Evolutionary conservation across 2,113 vertebrate species (phyloP).

Genomic region (Macquaria ambigua): DNA sequence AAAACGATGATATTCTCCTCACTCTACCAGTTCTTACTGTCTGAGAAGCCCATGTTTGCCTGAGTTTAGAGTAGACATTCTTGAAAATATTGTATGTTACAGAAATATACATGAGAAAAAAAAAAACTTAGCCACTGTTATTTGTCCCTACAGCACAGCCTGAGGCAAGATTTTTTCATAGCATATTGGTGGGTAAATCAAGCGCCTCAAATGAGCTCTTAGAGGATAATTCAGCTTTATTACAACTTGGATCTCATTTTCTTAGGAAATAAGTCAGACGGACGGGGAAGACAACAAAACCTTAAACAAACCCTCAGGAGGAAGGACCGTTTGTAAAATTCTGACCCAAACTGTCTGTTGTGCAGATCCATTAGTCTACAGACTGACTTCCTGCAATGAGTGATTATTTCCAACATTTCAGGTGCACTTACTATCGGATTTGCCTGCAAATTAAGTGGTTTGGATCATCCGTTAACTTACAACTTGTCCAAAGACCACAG

Average conservation of each 20-base stretch:
- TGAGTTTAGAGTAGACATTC: not conserved
- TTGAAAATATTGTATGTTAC: not conserved
- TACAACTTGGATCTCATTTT: not conserved
- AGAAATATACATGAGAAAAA: slow-evolving; percentile 4
- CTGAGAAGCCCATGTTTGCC: slow-evolving; percentile 3
- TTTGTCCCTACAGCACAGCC: slow-evolving; percentile 27
- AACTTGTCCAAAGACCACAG: not conserved
- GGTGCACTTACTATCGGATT: not conserved
- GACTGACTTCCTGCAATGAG: not conserved
- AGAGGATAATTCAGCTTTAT: slow-evolving; percentile 4
- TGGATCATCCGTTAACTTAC: not conserved
- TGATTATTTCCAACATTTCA: not conserved
- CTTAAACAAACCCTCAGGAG: not conserved
- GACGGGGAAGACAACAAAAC: not conserved
- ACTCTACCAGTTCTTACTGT: not conserved
- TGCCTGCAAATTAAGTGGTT: not conserved
- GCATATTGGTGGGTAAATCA: slow-evolving; percentile 14
- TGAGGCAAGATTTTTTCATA: slow-evolving; percentile 13
- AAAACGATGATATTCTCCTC: slow-evolving; percentile 12
- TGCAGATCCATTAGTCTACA: not conserved
- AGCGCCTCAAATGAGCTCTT: not conserved
- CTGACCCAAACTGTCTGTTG: not conserved
- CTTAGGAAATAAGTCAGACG: not conserved
- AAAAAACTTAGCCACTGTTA: slow-evolving; percentile 3
- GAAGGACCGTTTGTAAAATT: not conserved